Evolutionary conservation across 2,888 invertebrate genomes (phyloP), one percentile per base, ranked within the genome.

Genomic region (Zaprionus lineosus): DNA sequence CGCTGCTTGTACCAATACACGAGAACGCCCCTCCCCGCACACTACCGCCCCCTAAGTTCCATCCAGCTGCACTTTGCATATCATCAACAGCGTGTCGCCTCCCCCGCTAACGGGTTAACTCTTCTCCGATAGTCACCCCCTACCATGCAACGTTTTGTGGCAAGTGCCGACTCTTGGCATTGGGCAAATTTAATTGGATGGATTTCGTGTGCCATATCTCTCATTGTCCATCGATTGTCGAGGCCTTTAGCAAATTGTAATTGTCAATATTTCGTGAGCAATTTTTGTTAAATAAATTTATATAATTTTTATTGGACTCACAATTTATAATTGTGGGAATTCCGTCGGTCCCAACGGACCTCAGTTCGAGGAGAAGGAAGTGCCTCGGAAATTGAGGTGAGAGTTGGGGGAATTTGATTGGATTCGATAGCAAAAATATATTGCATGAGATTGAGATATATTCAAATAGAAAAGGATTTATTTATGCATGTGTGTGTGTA

Each of bases 61-160:
- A 41, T 47, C 21, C 31, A 24, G 46, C 60, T 60, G 56, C 61
- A 58, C 58, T 78, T 78, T 84, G 78, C 84, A 84, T 78, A 81
- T 81, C 77, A 65, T 65, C 64, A 50, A 50, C 70, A 51, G 33
- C 29, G 58, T 62, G 68, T 62, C 51, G 60, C 44, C 60, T 39
- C 31, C n/a, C n/a, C n/a, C 51, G 14, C 52, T 66, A 61, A 55
- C 69, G 73, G 68, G 11, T 31, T 48, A 39, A 14, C 40, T 36
- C 26, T n/a, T n/a, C n/a, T n/a, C 26, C 39, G 11, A 34, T 34
- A 52, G 40, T 36, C 28, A n/a, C n/a, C n/a, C n/a, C n/a, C n/a
- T n/a, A n/a, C n/a, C n/a, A n/a, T 50, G 41, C 39, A 26, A 52
- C 29, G 47, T 41, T 61, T 58, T 69, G 74, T 72, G 71, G 37